Evolutionary conservation across 2,888 invertebrate species (phyloP), one percentile per base, ranked within the genome.

Genomic region (Chrysolina haemoptera): DNA sequence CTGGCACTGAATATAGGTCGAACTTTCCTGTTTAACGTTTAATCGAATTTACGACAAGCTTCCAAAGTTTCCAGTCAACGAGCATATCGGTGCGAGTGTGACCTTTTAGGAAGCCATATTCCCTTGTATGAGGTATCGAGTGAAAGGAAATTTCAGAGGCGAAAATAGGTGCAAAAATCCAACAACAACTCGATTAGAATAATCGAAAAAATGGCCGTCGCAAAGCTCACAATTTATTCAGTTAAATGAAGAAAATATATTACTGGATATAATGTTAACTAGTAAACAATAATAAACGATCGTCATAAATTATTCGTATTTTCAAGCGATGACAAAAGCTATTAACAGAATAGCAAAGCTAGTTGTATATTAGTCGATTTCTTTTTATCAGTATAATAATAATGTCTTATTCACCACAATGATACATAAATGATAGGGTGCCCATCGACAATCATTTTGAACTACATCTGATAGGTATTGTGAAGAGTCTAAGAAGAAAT

Each of bases 1-100:
- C 59, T 59, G 59, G 59, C 59, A 59, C n/a, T 27, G 59, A 16
- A 27, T 59, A 59, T 59, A 59, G 59, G 59, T 59, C 59, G 27
- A 59, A 59, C 27, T 27, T 35, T 35, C 16, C n/a, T 18, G 59
- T 27, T 59, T n/a, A 22, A 16, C 6, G 27, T 59, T 59, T n/a
- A 27, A 59, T 59, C 35, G 59, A 59, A 59, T 59, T 59, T 59
- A n/a, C 22, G 27, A 27, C 59, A 59, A 53, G 20, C 53, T 53
- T 20, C 53, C 20, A 59, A 35, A 59, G 59, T 59, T 59, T n/a
- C 14, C 5, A 0, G 9, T 8, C 50, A 43, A 43, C 43, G 14
- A 43, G 43, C 43, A 14, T 14, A 53, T 5, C 11, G 1, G 5
- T 18, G 53, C 14, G 9, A 18, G 53, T 18, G 11, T 53, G 20